These are phyloP conservation scores for Bombus fervidus DNA, from an alignment of 1,140 invertebrate genomes.

Conservation along the genomic window DNA sequence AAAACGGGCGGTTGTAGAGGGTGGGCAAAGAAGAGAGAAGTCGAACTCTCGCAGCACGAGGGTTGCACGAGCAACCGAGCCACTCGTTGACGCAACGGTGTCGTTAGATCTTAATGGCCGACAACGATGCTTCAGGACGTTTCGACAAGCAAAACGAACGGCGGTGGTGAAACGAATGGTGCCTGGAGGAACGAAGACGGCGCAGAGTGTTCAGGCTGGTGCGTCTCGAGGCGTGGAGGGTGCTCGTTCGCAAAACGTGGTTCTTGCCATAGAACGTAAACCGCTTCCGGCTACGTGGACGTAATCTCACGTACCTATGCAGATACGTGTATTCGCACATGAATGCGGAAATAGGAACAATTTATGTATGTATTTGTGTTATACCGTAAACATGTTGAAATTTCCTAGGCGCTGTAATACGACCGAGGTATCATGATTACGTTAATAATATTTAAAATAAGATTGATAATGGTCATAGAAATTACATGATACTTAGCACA, in stretches of 20 bases:
- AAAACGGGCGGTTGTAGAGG: not conserved
- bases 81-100: constrained; percentile 50
- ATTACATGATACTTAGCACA: not conserved
- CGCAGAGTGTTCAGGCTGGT: not conserved
- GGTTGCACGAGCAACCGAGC: constrained; percentile 9
- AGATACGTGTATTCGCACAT: not conserved
- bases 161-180: not conserved
- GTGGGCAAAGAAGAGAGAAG: not conserved
- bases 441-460: no score
- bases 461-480: not conserved
- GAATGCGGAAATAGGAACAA: not conserved
- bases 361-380: not conserved
- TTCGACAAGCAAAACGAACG: constrained; percentile 50
- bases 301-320: constrained; percentile 8
- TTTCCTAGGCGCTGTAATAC: not conserved
- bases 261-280: not conserved
- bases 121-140: constrained; percentile 50
- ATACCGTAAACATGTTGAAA: not conserved
- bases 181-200: not conserved
- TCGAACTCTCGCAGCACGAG: constrained; percentile 12
- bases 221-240: constrained; percentile 27
- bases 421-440: not conserved
- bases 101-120: constrained; percentile 57
- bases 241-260: constrained; percentile 35
- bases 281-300: constrained; percentile 7